Conservation (phyloP, 2,888 invertebrate genomes). For the Drosophila helvetica region DNA sequence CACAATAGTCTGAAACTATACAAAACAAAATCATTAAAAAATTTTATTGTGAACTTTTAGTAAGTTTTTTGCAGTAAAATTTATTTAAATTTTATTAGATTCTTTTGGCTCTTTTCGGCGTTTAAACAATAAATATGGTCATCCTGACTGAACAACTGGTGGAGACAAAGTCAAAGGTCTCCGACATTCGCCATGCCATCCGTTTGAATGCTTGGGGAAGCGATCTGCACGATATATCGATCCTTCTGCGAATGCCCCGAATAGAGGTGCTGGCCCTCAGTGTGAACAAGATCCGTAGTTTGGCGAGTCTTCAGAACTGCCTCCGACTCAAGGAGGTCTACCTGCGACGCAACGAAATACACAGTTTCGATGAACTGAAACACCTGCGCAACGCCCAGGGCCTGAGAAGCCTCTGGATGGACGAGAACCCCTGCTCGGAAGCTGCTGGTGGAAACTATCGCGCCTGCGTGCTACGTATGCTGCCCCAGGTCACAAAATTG, state of each 20-base stretch:
- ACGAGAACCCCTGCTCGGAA: constrained; percentile 15
- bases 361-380: constrained; percentile 13
- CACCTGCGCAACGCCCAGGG: background rate
- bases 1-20: no score
- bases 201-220: constrained; percentile 15
- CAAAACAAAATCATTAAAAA: no score
- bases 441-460: constrained; percentile 15
- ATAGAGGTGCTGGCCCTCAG: constrained; percentile 26
- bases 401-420: constrained; percentile 2
- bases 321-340: constrained; percentile 5
- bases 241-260: constrained; percentile 16
- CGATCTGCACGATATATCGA: constrained; percentile 15
- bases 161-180: constrained; percentile 5
- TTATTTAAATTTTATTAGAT: constrained; percentile 1
- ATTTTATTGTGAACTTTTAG: no score
- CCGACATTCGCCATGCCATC: background rate
- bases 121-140: no score
- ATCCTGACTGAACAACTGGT: constrained; percentile 6
- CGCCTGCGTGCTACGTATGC: constrained; percentile 19
- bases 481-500: constrained; percentile 11
- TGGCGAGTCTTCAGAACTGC: constrained; percentile 18
- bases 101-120: constrained; percentile 1
- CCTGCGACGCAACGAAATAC: constrained; percentile 10
- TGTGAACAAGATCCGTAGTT: constrained; percentile 6
- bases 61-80: background rate